phyloP scores from a whole-genome alignment of 2,113 vertebrate species.

The Lepidothrix coronata region DNA sequence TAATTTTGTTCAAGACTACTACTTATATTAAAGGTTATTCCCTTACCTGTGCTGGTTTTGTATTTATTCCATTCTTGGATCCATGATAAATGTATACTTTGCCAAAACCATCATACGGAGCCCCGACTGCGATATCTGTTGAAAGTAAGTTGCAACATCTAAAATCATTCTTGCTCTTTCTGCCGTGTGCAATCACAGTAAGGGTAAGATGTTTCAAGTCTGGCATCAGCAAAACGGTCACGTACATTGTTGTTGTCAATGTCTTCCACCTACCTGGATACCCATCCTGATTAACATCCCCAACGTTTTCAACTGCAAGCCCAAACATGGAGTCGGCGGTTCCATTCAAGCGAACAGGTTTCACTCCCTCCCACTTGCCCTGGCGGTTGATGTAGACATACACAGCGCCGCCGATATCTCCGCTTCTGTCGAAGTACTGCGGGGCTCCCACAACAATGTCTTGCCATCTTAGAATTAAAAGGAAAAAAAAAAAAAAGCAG shows the following conservation, averaged over 20 bases:
- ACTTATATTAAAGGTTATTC: background rate
- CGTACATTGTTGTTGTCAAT: background rate
- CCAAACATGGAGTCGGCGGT: conserved; percentile 96
- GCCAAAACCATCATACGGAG: conserved; percentile 87
- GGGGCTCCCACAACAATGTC: conserved; percentile 97
- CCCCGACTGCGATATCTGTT: conserved; percentile 92
- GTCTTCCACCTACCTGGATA: conserved; percentile 79
- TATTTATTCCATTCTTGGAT: conserved; percentile 83
- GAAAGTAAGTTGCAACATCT: conserved; percentile 24
- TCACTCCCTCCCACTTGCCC: conserved; percentile 83
- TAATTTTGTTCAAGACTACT: background rate
- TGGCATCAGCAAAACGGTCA: background rate
- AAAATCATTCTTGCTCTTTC: background rate
- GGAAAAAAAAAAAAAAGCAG: background rate
- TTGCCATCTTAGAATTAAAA: conserved; percentile 83
- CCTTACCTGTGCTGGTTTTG: conserved; percentile 86
- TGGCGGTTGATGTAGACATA: conserved; percentile 92
- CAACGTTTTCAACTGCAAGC: conserved; percentile 89
- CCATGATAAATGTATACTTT: conserved; percentile 94
- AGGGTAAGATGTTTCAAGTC: background rate
- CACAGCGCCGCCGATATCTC: conserved; percentile 89
- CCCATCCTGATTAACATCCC: conserved; percentile 92
- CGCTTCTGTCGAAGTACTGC: conserved; percentile 91
- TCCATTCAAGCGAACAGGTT: conserved; percentile 85
- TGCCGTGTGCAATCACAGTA: background rate